phyloP scores from a whole-genome alignment of 2,888 invertebrate genomes.

The Pelosia muscerda region DNA sequence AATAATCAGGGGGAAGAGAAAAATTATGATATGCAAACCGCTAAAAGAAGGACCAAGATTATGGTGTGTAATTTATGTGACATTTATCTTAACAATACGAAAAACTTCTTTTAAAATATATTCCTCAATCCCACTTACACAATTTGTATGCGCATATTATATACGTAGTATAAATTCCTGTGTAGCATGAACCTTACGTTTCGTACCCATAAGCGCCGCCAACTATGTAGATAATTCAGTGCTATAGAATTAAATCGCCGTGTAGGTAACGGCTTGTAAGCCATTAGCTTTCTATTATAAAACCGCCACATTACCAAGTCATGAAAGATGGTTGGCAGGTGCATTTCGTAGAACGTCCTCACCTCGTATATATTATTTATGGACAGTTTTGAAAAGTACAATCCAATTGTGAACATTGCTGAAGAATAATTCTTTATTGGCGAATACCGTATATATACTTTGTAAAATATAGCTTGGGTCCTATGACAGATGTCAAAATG shows the following conservation, averaged over 20 bases:
- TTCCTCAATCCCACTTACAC: not conserved
- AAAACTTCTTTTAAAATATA: not conserved
- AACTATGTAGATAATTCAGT: constrained; percentile 15
- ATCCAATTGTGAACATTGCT: not conserved
- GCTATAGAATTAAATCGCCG: constrained; percentile 10
- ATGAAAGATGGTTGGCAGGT: not conserved
- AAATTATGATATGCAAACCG: not conserved
- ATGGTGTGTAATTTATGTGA: not conserved
- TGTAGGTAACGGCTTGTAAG: constrained; percentile 17
- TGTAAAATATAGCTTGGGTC: too few species aligned
- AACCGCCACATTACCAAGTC: constrained; percentile 8
- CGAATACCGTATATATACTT: too few species aligned
- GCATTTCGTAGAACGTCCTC: not conserved
- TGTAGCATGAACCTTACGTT: not conserved
- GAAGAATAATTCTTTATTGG: too few species aligned
- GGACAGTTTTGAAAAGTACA: not conserved
- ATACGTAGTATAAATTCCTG: not conserved
- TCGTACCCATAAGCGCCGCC: not conserved
- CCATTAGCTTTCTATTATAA: constrained; percentile 22
- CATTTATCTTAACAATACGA: not conserved
- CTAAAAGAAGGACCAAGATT: not conserved
- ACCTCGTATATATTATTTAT: not conserved
- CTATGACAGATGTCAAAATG: too few species aligned
- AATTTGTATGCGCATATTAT: not conserved
- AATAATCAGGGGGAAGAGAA: too few species aligned